These are phyloP conservation scores for Glaucomys volans DNA, from an alignment of 2,113 vertebrate species.

Conservation along the genomic window DNA sequence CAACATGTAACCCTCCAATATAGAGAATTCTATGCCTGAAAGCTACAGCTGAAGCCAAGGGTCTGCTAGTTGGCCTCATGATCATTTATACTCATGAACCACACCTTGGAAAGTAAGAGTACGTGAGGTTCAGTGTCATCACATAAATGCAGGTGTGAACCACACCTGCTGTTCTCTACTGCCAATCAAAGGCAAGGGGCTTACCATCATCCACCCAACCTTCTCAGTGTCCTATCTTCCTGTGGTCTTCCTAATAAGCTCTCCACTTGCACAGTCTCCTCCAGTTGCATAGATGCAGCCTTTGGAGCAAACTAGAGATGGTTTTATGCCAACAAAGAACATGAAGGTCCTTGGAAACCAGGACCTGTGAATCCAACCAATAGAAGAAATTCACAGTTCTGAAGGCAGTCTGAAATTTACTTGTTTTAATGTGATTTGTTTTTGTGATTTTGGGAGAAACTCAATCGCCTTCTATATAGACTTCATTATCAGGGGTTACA, in stretches of 20 bases:
- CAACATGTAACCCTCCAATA: conserved; percentile 95
- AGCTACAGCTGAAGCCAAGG: conserved; percentile 95
- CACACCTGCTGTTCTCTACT: conserved; percentile 94
- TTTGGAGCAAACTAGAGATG: conserved; percentile 96
- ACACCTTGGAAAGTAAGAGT: conserved; percentile 96
- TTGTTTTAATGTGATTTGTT: conserved; percentile 92
- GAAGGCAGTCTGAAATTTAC: conserved; percentile 94
- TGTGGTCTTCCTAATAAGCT: conserved; percentile 95
- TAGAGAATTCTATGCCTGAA: conserved; percentile 98
- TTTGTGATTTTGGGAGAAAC: conserved; percentile 93
- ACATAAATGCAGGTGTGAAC: conserved; percentile 96
- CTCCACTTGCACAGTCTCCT: conserved; percentile 93
- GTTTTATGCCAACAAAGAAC: conserved; percentile 95
- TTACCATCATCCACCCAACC: conserved; percentile 96
- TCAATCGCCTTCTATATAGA: conserved; percentile 97
- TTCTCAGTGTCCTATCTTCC: conserved; percentile 96
- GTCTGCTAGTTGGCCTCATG: conserved; percentile 94
- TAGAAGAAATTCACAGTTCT: conserved; percentile 97
- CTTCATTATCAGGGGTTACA: conserved; percentile 97
- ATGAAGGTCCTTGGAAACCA: conserved; percentile 97
- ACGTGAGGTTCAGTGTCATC: conserved; percentile 96
- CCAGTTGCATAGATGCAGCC: conserved; percentile 97
- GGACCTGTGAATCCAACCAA: conserved; percentile 97
- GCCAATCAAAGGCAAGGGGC: conserved; percentile 96
- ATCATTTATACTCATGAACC: conserved; percentile 98